Base-by-base conservation (phyloP, 2,113 vertebrate genomes). In the Cathartes aura region DNA sequence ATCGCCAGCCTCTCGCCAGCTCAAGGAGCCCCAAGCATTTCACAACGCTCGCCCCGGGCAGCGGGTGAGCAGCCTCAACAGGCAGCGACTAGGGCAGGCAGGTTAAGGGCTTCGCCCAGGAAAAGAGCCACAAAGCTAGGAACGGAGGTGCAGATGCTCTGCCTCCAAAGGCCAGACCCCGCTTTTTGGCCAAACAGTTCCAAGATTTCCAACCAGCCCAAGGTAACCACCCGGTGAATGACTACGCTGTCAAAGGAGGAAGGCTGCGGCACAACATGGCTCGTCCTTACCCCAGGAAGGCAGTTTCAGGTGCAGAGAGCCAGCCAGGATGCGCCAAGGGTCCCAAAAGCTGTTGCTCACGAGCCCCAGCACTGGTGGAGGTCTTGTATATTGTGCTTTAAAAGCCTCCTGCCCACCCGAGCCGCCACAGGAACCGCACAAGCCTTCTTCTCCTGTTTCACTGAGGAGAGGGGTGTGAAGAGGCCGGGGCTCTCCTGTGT, bases 211-310 rank as follows among this genome's bases (percentile, higher is more conserved):
- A 36, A 26, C 6, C 32, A 90, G 63, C 21, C 47, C 43, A 9
- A 78, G n/a, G 34, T 6, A 52, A 89, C 8, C 12, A n/a, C 24
- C 53, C 26, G 12, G 36, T 38, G 26, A 93, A 40, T 2, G 11
- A 32, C 40, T 32, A 42, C 0, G 2, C 72, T 84, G 32, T 3
- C 45, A 22, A 12, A 52, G 66, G 36, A 56, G 7, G 20, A 15
- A 38, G 70, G 55, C 24, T 83, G 60, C 2, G 2, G 38, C 8
- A 66, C 47, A 58, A 20, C 0, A 5, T 1, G 0, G 67, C 53
- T 76, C 1, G 0, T 32, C 43, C 23, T 45, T 45, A 26, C 8
- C 5, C 26, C 6, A 0, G 0, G 52, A 36, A 92, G 48, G 48
- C 27, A 76, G 34, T 32, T 76, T 32, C 3, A 11, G 16, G 12